These are phyloP conservation scores for Peromyscus eremicus DNA, from an alignment of 2,797 vertebrate species.

Conservation along the genomic window DNA sequence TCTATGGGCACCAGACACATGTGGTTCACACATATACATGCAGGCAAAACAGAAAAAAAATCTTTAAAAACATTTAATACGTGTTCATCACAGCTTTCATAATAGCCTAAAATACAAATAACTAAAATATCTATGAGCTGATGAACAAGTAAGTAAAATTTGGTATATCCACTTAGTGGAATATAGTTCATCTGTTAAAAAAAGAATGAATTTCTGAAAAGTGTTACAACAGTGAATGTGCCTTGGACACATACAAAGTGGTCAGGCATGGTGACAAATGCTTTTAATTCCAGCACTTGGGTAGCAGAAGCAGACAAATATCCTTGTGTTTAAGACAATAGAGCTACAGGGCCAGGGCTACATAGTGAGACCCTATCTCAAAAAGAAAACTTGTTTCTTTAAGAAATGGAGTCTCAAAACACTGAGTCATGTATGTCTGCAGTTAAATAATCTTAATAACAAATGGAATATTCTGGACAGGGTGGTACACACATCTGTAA, in stretches of 20 bases:
- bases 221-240: not conserved
- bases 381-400: not conserved
- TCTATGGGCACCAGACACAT: not conserved
- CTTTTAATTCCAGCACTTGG: not conserved
- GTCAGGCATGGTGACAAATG: not conserved
- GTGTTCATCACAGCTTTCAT: not conserved
- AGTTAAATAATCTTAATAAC: conserved; percentile 54
- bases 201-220: not conserved
- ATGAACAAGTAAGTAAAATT: conserved; percentile 19
- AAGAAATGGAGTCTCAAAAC: conserved; percentile 7
- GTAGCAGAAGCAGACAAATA: not conserved
- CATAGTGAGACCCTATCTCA: not conserved
- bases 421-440: not conserved
- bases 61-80: not conserved
- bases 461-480: not conserved
- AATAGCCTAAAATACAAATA: conserved; percentile 30
- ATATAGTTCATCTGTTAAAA: not conserved
- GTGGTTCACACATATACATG: not conserved
- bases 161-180: not conserved
- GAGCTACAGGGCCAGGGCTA: not conserved
- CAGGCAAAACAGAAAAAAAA: not conserved
- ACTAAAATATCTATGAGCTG: not conserved
- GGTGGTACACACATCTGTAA: not conserved
- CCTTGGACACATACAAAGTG: conserved; percentile 4
- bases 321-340: not conserved